Evolutionary conservation across 2,113 vertebrate genomes (phyloP).

Genomic region (Bubo scandiacus): DNA sequence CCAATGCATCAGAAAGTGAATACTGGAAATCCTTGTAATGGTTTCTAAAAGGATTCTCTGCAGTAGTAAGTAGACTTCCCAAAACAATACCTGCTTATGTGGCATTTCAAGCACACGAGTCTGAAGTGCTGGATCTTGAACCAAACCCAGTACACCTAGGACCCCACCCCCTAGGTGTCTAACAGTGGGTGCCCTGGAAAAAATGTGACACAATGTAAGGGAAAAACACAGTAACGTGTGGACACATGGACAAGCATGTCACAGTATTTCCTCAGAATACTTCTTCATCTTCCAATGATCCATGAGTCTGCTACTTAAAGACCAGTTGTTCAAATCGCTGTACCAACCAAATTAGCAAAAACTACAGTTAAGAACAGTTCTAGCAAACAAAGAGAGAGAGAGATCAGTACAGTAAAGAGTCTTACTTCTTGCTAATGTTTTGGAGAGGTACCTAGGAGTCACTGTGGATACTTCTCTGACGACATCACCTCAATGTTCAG

Average conservation of each 20-base stretch:
- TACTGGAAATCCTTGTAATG: not conserved
- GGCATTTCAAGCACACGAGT: not conserved
- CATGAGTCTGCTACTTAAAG: not conserved
- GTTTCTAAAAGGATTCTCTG: not conserved
- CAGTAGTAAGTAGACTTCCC: not conserved
- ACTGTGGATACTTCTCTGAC: not conserved
- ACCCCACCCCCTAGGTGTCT: no score
- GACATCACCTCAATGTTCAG: not conserved
- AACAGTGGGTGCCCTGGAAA: rapidly evolving
- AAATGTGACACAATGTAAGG: not conserved
- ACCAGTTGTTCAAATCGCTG: not conserved
- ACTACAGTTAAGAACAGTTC: not conserved
- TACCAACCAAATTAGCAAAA: not conserved
- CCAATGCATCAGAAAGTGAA: not conserved
- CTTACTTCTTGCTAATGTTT: not conserved
- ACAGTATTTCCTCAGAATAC: not conserved
- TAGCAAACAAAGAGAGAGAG: not conserved
- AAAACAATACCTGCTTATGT: rapidly evolving
- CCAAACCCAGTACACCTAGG: not conserved
- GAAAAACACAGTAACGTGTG: not conserved
- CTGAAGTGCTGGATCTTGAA: not conserved
- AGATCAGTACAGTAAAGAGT: rapidly evolving
- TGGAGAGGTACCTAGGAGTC: not conserved
- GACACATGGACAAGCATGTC: not conserved
- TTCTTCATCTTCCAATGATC: not conserved